Evolutionary conservation across 1,140 invertebrate species (phyloP).

Genomic region (Ceratoteleas bidentatus): DNA sequence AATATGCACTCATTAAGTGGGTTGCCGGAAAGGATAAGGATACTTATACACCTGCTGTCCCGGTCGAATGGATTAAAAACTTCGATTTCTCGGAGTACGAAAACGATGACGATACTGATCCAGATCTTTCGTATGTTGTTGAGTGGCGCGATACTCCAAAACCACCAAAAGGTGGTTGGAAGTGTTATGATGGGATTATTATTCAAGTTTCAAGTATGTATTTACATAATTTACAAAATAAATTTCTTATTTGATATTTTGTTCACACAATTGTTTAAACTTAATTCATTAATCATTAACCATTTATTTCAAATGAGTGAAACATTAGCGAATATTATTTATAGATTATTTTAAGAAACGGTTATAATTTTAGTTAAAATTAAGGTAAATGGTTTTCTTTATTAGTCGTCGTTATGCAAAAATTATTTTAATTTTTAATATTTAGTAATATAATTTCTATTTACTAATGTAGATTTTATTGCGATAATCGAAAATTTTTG

Average conservation of each 20-base stretch:
- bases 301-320: too few species aligned
- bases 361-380: neutral
- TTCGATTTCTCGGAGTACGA: neutral
- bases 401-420: neutral
- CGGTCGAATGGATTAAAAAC: conserved; percentile 10
- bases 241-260: too few species aligned
- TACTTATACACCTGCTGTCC: neutral
- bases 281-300: too few species aligned
- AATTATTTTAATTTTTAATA: too few species aligned
- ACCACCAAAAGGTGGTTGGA: conserved; percentile 3
- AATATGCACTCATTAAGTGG: conserved; percentile 8
- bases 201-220: neutral
- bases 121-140: neutral
- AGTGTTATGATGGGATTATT: conserved; percentile 2
- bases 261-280: too few species aligned
- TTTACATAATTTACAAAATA: too few species aligned
- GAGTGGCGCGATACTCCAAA: conserved; percentile 4
- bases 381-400: too few species aligned
- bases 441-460: neutral
- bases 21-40: neutral
- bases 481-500: neutral
- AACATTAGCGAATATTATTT: too few species aligned
- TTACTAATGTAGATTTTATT: neutral
- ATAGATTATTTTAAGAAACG: neutral
- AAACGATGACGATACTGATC: conserved; percentile 3